Evolutionary conservation across 2,888 invertebrate species (phyloP).

Genomic region (Calameuta filiformis): DNA sequence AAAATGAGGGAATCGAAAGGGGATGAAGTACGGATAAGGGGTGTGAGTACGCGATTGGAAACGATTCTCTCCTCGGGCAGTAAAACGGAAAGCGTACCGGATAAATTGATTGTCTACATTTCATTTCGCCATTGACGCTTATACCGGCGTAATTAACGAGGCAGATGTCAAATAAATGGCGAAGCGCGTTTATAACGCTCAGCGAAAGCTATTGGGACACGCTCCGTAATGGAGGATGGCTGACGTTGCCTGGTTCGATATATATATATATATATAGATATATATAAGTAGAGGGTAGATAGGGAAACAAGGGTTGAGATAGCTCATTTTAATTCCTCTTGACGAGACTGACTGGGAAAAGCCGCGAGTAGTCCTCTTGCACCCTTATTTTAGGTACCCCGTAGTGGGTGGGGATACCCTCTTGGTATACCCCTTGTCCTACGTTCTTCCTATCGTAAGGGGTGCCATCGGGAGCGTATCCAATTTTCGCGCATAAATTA

Average conservation of each 20-base stretch:
- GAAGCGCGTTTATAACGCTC: constrained; percentile 8
- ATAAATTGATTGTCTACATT: constrained; percentile 38
- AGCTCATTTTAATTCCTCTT: neutral
- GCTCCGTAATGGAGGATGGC: neutral
- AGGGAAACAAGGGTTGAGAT: neutral
- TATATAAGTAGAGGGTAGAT: neutral
- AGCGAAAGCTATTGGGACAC: neutral
- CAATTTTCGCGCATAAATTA: neutral
- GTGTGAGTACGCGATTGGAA: neutral
- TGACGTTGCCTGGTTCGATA: neutral
- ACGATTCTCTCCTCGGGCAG: constrained; percentile 16
- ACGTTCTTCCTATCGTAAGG: neutral
- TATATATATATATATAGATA: too few species aligned
- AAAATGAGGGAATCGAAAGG: neutral
- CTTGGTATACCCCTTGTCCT: neutral
- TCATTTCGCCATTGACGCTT: constrained; percentile 27
- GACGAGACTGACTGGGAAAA: neutral
- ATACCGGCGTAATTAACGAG: constrained; percentile 30
- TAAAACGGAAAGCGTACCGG: constrained; percentile 23
- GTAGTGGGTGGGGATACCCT: neutral
- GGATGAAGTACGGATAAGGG: neutral
- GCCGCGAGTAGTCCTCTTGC: neutral
- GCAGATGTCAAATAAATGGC: constrained; percentile 29
- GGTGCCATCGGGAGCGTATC: neutral
- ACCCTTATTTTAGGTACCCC: neutral